Evolutionary conservation across 2,888 invertebrate species (phyloP), one percentile per base, ranked within the genome.

Genomic region (Diadromus collaris): DNA sequence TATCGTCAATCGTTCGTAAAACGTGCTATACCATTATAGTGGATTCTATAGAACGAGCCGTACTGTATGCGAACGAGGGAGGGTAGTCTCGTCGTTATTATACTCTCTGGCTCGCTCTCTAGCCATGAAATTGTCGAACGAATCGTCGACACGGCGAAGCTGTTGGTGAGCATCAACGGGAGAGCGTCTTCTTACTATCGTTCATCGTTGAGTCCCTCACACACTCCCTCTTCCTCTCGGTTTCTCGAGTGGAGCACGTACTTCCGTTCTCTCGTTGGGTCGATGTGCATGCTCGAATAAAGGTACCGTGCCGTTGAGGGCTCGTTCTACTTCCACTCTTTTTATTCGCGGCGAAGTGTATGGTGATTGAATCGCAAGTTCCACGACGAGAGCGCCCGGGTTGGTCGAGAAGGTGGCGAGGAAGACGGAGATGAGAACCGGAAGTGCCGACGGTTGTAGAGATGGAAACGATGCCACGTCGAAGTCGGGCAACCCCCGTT

Each of bases 291-390:
- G 63, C 73, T 41, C 48, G n/a, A 73, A 58, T 46, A 54, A 73
- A 58, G 63, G 46, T 48, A 48, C 38, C 68, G 64, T n/a, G 67
- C 29, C 21, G 68, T 64, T 48, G 58, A 58, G 67, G 61, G 34
- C 41, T 54, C 32, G 54, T 41, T 64, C 51, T 48, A 38, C 38
- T 73, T 73, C 19, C 64, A 24, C 58, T 48, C 73, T 63, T 78
- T 72, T 78, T 41, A 41, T 41, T 64, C 38, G n/a, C 29, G 61
- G 29, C 38, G 29, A 71, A 63, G 70, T 74, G 69, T 71, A 78
- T 75, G 74, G 78, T 71, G 78, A 78, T 78, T 78, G 78, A 78
- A 78, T 78, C 61, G 58, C 54, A 38, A 27, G 48, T 16, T 16
- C 1, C 16, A 16, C 64, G 24, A 21, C 21, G 51, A 24, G 24